phyloP scores from a whole-genome alignment of 2,797 vertebrate species.

The Chaenodraco wilsoni region DNA sequence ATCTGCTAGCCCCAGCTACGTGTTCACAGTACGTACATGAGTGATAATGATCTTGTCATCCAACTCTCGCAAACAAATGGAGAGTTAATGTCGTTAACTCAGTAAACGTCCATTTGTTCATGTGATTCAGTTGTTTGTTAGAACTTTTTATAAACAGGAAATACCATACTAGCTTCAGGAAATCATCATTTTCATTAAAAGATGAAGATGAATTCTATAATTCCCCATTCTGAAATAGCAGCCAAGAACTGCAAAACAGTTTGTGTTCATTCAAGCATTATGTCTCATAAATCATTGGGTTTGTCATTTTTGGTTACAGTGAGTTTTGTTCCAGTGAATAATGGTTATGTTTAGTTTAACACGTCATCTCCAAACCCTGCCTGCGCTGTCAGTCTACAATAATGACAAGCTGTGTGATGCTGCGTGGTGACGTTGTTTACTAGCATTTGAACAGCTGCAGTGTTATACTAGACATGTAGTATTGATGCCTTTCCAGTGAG shows the following conservation, averaged over 20 bases:
- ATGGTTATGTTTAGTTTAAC: neutral
- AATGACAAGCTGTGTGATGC: constrained; percentile 1
- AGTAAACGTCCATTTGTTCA: neutral
- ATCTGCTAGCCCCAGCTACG: too few species aligned
- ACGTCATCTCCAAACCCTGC: neutral
- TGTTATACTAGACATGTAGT: neutral
- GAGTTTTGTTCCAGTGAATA: neutral
- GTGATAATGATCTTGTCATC: neutral
- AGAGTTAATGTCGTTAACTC: neutral
- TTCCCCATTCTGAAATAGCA: neutral
- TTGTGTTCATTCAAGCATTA: neutral
- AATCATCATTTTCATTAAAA: constrained; percentile 20
- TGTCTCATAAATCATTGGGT: neutral
- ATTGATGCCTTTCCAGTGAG: neutral
- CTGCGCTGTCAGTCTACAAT: constrained; percentile 1
- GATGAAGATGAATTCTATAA: neutral
- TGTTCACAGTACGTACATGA: neutral
- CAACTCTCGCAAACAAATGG: neutral
- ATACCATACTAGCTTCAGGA: constrained; percentile 45
- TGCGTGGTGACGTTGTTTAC: constrained; percentile 13
- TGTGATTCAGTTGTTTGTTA: constrained; percentile 6
- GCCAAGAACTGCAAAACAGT: neutral
- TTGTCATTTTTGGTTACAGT: neutral
- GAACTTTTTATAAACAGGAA: constrained; percentile 53
- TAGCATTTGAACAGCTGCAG: constrained; percentile 41